A percentile compares a stretch with the other conserved stretches of the same genome.
phyloP scores from a whole-genome alignment of 2,113 vertebrate genomes.

The Gymnocephalus cernua region DNA sequence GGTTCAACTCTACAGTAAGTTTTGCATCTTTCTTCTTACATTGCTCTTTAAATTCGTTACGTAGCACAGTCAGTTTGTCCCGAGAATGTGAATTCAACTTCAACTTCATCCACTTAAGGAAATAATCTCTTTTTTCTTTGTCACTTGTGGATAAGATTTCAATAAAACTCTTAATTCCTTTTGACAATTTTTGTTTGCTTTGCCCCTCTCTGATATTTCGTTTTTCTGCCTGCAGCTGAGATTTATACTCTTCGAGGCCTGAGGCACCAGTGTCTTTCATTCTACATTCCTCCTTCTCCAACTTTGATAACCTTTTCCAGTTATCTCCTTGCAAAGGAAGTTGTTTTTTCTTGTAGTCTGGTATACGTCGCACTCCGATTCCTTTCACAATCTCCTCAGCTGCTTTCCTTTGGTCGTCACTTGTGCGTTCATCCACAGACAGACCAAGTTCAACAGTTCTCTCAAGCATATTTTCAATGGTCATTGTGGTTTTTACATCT shows the following conservation, averaged over 20 bases:
- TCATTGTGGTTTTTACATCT: fast-evolving
- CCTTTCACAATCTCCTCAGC: slow-evolving; percentile 21
- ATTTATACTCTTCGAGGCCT: slow-evolving; percentile 39
- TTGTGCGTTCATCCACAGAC: slow-evolving; percentile 57
- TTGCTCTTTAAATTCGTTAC: not conserved
- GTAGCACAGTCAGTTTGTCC: not conserved
- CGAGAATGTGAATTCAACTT: slow-evolving; percentile 47
- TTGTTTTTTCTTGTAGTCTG: slow-evolving; percentile 50
- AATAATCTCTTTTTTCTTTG: slow-evolving; percentile 28
- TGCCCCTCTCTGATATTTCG: not conserved
- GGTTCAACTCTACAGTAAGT: slow-evolving; percentile 43
- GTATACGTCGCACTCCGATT: not conserved
- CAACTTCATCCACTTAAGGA: slow-evolving; percentile 68
- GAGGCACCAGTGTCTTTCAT: not conserved
- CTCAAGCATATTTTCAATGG: slow-evolving; percentile 1
- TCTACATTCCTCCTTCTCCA: slow-evolving; percentile 69
- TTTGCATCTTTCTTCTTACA: slow-evolving; percentile 9
- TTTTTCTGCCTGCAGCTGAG: slow-evolving; percentile 32
- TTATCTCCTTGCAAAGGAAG: slow-evolving; percentile 65
- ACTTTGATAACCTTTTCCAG: slow-evolving; percentile 62
- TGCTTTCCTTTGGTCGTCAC: not conserved
- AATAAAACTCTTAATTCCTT: slow-evolving; percentile 25
- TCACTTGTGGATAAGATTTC: no score
- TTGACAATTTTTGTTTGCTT: not conserved
- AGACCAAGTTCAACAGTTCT: slow-evolving; percentile 57